Evolutionary conservation across 2,113 vertebrate species (phyloP), one percentile per base, ranked within the genome.

Genomic region (Macaca mulatta): DNA sequence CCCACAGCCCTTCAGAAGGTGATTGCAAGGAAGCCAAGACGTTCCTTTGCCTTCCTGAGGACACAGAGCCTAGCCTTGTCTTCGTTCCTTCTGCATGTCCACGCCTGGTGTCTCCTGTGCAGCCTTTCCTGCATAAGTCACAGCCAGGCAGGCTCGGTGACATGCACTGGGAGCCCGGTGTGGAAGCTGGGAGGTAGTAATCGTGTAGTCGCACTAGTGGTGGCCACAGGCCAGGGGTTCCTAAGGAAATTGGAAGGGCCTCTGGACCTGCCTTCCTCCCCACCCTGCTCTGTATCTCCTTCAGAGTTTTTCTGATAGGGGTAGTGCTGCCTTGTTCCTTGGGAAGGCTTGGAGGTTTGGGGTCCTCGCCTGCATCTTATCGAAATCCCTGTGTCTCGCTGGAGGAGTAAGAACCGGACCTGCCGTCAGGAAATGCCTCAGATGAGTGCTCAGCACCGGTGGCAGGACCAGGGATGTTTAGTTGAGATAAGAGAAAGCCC

Each of bases 401-500:
- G 50, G 55, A 81, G 14, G 52, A 69, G 12, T 22, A 40, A 61
- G 13, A 9, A 8, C 67, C 59, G 85, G 89, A 23, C 25, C 43
- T 35, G 57, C 64, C 72, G 6, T 40, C 88, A 89, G 89, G 96
- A 97, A 90, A 95, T 87, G 78, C 96, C 88, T 84, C 64, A 48
- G 79, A 89, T 30, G 25, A 40, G 3, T 74, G 59, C 59, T 88
- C 61, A 74, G 81, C n/a, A 20, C 72, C 70, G 30, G 69, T 32
- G 17, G 32, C 30, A 79, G 79, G 72, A 85, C 25, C 32, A 45
- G 88, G 90, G 75, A 32, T 95, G 91, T 96, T 92, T 92, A 52
- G 80, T 52, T n/a, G 70, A 96, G 95, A 93, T 84, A 95, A 95
- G 93, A 85, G 90, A 80, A 87, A 79, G 69, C 38, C 43, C 57